Conservation (phyloP, 64 coral and sea anemone genomes). For the Anthopleura sola region DNA sequence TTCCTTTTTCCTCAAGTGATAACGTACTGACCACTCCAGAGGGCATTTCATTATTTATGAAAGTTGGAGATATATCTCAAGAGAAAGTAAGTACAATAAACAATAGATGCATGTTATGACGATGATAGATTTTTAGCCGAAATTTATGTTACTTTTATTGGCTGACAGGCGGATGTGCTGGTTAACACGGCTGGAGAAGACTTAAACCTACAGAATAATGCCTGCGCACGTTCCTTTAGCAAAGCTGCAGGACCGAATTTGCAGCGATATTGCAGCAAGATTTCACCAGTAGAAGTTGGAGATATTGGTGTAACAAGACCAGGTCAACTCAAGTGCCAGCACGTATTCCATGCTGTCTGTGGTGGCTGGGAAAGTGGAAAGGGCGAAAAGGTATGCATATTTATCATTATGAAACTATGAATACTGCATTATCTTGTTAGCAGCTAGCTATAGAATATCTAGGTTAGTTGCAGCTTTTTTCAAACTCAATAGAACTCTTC, state of each 20-base stretch:
- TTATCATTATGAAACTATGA: no score
- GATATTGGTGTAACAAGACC: conserved; percentile 34
- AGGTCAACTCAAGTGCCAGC: conserved; percentile 33
- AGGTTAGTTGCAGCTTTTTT: no score
- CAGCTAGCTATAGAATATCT: no score
- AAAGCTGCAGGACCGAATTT: conserved; percentile 42
- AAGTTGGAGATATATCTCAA: not conserved
- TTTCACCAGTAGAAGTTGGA: conserved; percentile 31
- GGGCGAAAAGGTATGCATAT: conserved; percentile 36
- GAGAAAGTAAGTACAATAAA: conserved; percentile 31
- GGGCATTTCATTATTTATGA: not conserved
- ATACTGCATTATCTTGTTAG: no score
- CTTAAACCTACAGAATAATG: conserved; percentile 38
- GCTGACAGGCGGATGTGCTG: conserved; percentile 44
- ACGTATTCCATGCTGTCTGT: conserved; percentile 53
- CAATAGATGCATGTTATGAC: no score
- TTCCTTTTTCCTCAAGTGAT: not conserved
- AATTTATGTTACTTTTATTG: not conserved
- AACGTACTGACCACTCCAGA: conserved; percentile 18
- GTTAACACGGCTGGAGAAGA: conserved; percentile 43
- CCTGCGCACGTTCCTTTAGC: conserved; percentile 50
- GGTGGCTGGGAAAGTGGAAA: not conserved
- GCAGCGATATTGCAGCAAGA: conserved; percentile 48
- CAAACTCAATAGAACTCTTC: no score
- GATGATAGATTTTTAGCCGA: not conserved